Conservation (phyloP, 2,797 vertebrate genomes). For the Peromyscus aztecus region DNA sequence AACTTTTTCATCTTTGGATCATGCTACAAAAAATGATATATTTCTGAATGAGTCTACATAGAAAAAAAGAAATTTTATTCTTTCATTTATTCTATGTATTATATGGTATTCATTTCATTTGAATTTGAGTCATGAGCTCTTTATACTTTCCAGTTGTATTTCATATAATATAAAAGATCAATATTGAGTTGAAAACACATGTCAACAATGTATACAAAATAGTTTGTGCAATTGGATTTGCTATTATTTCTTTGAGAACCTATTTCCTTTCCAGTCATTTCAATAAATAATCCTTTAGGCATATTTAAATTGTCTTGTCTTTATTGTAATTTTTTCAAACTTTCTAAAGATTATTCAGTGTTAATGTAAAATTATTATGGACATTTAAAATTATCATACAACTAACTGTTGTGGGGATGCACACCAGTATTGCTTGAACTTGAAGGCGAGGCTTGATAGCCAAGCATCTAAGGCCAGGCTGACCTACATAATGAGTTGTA, state of each 20-base stretch:
- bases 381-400: background rate
- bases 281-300: slow-evolving; percentile 81
- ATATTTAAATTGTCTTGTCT: slow-evolving; percentile 72
- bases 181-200: slow-evolving; percentile 6
- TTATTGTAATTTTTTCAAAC: slow-evolving; percentile 58
- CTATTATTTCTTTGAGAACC: slow-evolving; percentile 46
- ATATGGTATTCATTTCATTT: slow-evolving; percentile 17
- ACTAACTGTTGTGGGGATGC: background rate
- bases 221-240: slow-evolving; percentile 51
- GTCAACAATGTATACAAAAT: slow-evolving; percentile 58
- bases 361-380: background rate
- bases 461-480: background rate
- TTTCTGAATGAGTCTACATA: slow-evolving; percentile 37
- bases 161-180: background rate
- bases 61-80: slow-evolving; percentile 22
- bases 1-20: slow-evolving; percentile 29
- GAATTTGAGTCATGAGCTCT: slow-evolving; percentile 29
- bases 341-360: background rate
- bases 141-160: slow-evolving; percentile 14
- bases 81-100: slow-evolving; percentile 67
- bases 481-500: background rate
- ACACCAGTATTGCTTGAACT: background rate
- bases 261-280: slow-evolving; percentile 74
- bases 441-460: background rate
- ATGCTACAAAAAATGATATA: slow-evolving; percentile 19